Conservation (phyloP, 2,113 vertebrate genomes). For the Rhinolophus ferrumequinum region DNA sequence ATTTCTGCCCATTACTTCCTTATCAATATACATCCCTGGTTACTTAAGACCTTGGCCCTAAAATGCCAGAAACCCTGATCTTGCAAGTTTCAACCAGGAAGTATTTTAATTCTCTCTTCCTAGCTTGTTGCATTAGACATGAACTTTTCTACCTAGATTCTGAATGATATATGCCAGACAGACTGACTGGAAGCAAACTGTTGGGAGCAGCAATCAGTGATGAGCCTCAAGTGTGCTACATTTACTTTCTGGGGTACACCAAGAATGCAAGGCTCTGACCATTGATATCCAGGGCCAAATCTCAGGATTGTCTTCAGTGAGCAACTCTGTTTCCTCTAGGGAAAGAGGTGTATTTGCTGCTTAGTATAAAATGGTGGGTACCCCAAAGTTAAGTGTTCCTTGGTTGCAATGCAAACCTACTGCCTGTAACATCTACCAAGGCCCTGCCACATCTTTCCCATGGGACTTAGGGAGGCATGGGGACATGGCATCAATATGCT, state of each 20-base stretch:
- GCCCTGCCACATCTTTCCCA: not conserved
- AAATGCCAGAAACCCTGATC: not conserved
- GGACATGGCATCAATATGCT: not conserved
- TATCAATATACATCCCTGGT: not conserved
- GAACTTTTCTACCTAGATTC: not conserved
- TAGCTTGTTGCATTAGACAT: not conserved
- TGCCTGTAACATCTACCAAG: not conserved
- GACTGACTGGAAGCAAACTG: not conserved
- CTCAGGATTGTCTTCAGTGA: not conserved
- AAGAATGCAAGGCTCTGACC: not conserved
- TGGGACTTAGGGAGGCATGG: not conserved
- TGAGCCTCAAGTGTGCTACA: not conserved
- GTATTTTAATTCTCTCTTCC: not conserved
- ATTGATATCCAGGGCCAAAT: not conserved
- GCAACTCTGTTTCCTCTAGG: not conserved
- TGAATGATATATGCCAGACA: not conserved
- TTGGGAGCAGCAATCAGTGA: not conserved
- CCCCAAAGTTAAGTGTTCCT: not conserved
- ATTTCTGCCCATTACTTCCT: not conserved
- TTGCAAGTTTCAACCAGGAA: not conserved
- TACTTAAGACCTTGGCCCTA: not conserved
- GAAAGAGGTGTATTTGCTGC: not conserved
- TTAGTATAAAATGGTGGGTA: not conserved
- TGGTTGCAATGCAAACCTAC: not conserved
- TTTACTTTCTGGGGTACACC: not conserved